A percentile compares a stretch with the other conserved stretches of the same genome.
These are phyloP conservation scores for Pan paniscus DNA, from an alignment of 2,113 vertebrate species.

Conservation along the genomic window DNA sequence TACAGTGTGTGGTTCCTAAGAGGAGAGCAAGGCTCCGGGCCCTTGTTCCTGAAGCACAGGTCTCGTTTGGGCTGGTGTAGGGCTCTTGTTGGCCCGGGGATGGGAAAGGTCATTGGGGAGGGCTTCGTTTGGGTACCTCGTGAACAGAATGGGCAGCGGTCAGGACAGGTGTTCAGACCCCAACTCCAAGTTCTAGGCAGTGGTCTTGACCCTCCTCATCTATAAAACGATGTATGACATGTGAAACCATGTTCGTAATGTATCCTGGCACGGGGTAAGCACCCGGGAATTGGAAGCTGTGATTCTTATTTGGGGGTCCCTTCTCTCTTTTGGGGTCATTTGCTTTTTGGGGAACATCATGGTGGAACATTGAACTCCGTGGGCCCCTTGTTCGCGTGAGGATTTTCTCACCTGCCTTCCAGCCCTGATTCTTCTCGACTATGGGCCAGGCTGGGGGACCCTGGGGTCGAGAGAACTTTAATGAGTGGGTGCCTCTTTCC, in stretches of 20 bases:
- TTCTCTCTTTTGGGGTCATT: accelerated
- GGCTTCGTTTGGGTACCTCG: accelerated
- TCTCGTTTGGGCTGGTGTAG: neutral
- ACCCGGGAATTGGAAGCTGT: accelerated
- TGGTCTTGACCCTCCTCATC: accelerated
- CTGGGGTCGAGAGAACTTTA: accelerated
- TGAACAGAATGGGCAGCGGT: accelerated
- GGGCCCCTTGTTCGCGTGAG: accelerated
- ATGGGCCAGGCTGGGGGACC: accelerated
- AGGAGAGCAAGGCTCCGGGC: neutral
- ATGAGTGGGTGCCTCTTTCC: accelerated
- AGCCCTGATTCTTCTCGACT: neutral
- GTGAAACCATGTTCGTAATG: accelerated
- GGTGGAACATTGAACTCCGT: accelerated
- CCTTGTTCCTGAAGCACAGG: accelerated
- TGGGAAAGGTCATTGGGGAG: accelerated
- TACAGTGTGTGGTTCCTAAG: accelerated
- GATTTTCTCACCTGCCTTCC: accelerated
- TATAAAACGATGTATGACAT: accelerated
- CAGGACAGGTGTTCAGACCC: neutral
- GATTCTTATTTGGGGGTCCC: accelerated
- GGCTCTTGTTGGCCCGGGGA: accelerated
- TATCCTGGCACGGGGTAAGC: accelerated
- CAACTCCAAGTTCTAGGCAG: accelerated
- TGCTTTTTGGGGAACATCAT: accelerated